phyloP scores from a whole-genome alignment of 2,888 invertebrate species.

The Scelioninae gen. 1 region DNA sequence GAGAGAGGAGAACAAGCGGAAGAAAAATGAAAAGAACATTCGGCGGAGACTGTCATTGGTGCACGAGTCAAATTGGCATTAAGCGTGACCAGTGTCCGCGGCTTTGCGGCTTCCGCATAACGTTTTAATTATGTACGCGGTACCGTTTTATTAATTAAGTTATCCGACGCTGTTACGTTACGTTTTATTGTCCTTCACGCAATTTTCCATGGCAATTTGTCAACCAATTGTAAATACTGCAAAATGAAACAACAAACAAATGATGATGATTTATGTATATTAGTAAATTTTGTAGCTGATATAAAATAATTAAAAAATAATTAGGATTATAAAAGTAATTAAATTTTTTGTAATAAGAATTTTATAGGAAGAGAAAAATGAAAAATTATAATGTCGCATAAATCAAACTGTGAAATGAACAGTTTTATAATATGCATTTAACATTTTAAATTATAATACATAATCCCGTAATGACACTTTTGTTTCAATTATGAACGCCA shows the following conservation, averaged over 20 bases:
- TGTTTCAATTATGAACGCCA: constrained; percentile 11
- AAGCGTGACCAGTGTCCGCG: constrained; percentile 73
- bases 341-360: too few relatives aligned
- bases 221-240: background rate
- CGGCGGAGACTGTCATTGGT: background rate
- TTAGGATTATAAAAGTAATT: too few relatives aligned
- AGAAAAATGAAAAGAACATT: too few relatives aligned
- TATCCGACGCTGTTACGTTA: constrained; percentile 18
- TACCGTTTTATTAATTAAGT: constrained; percentile 70
- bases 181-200: constrained; percentile 17
- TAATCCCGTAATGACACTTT: constrained; percentile 1
- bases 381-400: background rate
- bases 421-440: background rate
- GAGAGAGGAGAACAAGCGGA: too few relatives aligned
- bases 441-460: background rate
- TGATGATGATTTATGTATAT: too few relatives aligned
- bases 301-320: too few relatives aligned
- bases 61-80: constrained; percentile 72
- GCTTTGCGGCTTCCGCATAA: constrained; percentile 69
- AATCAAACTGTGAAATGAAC: background rate
- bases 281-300: too few relatives aligned
- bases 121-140: constrained; percentile 67
- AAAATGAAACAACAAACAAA: too few relatives aligned
- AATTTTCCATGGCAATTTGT: background rate
- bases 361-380: too few relatives aligned